phyloP scores from a whole-genome alignment of 2,797 vertebrate genomes.

The Pseudopleuronectes americanus region DNA sequence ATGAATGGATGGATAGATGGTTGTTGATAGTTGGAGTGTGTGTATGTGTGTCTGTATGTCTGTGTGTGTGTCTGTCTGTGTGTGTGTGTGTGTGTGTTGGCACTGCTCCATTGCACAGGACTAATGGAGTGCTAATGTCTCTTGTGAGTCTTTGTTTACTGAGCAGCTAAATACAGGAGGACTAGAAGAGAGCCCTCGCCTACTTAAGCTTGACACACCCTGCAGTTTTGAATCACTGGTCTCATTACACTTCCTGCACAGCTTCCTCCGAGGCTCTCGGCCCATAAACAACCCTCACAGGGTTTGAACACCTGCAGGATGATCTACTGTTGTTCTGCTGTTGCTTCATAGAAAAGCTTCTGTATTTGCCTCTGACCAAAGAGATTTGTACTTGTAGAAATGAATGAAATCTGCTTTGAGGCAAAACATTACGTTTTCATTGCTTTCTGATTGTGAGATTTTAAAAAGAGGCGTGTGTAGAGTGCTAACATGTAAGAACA shows the following conservation, averaged over 20 bases:
- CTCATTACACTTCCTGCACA: conserved; percentile 37
- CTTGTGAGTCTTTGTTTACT: conserved; percentile 63
- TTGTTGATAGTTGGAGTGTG: too few relatives aligned
- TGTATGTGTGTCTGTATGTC: conserved; percentile 11
- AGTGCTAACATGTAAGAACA: too few relatives aligned
- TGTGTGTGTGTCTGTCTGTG: conserved; percentile 12
- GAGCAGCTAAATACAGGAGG: conserved; percentile 64
- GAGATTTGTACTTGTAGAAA: too few relatives aligned
- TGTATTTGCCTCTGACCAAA: not conserved
- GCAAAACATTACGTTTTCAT: too few relatives aligned
- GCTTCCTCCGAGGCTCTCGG: conserved; percentile 3
- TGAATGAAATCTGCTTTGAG: too few relatives aligned
- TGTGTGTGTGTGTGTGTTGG: conserved; percentile 34
- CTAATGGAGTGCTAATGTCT: conserved; percentile 68
- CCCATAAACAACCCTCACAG: conserved; percentile 24
- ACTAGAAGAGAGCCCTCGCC: conserved; percentile 40
- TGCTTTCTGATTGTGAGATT: too few relatives aligned
- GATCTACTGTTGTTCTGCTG: conserved; percentile 39
- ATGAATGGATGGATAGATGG: too few relatives aligned
- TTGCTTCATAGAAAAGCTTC: conserved; percentile 10
- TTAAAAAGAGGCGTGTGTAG: too few relatives aligned
- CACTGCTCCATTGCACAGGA: conserved; percentile 51
- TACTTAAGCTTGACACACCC: conserved; percentile 49
- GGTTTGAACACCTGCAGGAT: conserved; percentile 35
- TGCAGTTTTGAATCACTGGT: conserved; percentile 36